phyloP scores from a whole-genome alignment of 2,113 vertebrate genomes.

The Carettochelys insculpta region DNA sequence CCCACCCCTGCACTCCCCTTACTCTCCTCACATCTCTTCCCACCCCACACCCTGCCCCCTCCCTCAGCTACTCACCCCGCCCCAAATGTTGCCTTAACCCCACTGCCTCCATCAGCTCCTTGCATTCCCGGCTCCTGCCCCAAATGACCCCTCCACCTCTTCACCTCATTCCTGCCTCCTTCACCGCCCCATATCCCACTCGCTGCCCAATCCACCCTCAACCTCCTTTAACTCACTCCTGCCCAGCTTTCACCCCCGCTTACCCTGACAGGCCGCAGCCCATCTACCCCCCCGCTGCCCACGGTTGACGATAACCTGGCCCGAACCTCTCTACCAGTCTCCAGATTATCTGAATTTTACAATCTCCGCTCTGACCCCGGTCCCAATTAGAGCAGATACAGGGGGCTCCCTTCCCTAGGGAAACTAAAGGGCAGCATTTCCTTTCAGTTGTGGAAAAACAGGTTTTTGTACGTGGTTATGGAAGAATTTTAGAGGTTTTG shows the following conservation, averaged over 20 bases:
- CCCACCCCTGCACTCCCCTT: background rate
- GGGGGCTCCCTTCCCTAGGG: background rate
- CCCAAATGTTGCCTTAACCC: background rate
- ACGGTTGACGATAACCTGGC: background rate
- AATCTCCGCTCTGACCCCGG: background rate
- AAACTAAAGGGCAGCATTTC: background rate
- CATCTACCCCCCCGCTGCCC: background rate
- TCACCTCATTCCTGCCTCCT: background rate
- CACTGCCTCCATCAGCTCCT: background rate
- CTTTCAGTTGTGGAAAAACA: background rate
- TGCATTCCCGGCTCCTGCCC: too few species aligned
- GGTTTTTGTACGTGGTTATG: background rate
- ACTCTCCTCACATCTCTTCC: background rate
- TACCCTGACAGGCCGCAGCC: background rate
- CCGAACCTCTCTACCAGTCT: background rate
- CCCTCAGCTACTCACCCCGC: too few species aligned
- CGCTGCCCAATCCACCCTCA: background rate
- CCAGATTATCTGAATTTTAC: background rate
- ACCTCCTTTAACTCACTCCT: too few species aligned
- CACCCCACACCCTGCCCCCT: background rate
- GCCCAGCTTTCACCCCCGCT: background rate
- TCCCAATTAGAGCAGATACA: background rate
- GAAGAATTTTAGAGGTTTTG: background rate
- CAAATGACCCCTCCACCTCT: background rate
- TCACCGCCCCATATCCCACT: background rate